A percentile compares a stretch with the other conserved stretches of the same genome.
Evolutionary conservation across 2,888 invertebrate genomes (phyloP).

Genomic region (Andrena trimmerana): DNA sequence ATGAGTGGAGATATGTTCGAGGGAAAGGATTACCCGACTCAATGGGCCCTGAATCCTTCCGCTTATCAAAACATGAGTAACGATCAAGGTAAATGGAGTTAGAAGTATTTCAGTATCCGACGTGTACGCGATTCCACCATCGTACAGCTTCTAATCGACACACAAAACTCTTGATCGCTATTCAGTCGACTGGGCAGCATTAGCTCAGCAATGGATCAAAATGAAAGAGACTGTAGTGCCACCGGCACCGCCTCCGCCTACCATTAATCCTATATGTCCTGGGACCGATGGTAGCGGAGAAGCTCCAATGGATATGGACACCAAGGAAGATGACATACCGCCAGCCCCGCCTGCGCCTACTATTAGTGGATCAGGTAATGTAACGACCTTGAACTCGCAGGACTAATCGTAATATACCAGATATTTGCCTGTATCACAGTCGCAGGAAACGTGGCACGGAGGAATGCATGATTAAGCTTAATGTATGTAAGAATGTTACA

Average conservation of each 20-base stretch:
- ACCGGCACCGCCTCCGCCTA: conserved; percentile 88
- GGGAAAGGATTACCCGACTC: conserved; percentile 89
- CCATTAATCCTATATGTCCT: conserved; percentile 79
- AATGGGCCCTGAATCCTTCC: conserved; percentile 93
- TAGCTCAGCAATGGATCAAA: conserved; percentile 99
- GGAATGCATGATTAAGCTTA: neutral
- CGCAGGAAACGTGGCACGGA: neutral
- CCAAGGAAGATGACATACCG: conserved; percentile 87
- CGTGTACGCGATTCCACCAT: conserved; percentile 1
- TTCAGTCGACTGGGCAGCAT: conserved; percentile 96
- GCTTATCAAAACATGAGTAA: conserved; percentile 93
- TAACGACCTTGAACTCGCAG: neutral
- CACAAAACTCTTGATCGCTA: conserved; percentile 54
- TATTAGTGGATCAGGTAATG: conserved; percentile 82
- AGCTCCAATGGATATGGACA: conserved; percentile 95
- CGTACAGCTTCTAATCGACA: conserved; percentile 21
- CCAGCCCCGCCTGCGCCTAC: conserved; percentile 84
- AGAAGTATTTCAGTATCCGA: conserved; percentile 9
- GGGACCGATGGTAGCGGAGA: conserved; percentile 91
- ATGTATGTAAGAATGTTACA: neutral
- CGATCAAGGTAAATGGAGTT: conserved; percentile 87
- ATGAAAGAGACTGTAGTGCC: conserved; percentile 93
- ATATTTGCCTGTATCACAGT: neutral
- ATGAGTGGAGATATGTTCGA: conserved; percentile 86
- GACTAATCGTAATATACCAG: neutral